phyloP scores from a whole-genome alignment of 2,113 vertebrate species.

The Leiothrix lutea region DNA sequence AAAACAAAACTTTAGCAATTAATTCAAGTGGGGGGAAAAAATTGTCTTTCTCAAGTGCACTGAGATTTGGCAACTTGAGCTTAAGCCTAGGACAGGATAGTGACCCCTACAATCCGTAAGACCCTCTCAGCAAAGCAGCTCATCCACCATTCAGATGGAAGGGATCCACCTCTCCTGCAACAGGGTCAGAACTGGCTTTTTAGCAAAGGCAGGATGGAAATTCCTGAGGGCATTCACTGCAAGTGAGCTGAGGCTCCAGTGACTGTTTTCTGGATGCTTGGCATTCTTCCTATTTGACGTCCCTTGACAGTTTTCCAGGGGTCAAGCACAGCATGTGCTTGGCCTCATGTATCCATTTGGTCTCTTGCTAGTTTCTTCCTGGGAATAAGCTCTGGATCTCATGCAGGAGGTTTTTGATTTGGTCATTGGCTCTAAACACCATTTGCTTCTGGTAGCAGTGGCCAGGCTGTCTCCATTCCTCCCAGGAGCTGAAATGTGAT shows the following conservation, averaged over 20 bases:
- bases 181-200: background rate
- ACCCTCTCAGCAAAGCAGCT: background rate
- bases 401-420: background rate
- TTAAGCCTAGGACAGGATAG: background rate
- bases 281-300: background rate
- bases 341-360: background rate
- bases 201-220: background rate
- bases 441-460: background rate
- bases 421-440: background rate
- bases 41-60: background rate
- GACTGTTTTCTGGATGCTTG: background rate
- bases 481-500: background rate
- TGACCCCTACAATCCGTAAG: background rate
- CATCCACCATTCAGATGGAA: background rate
- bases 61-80: background rate
- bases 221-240: background rate
- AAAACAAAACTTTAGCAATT: background rate
- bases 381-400: background rate
- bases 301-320: slow-evolving; percentile 1
- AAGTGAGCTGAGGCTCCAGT: background rate
- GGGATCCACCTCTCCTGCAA: background rate
- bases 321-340: background rate
- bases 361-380: background rate
- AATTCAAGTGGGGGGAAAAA: fast-evolving
- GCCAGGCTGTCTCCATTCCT: background rate